Base-by-base conservation (phyloP, 2,797 vertebrate species). In the Gorsachius magnificus region DNA sequence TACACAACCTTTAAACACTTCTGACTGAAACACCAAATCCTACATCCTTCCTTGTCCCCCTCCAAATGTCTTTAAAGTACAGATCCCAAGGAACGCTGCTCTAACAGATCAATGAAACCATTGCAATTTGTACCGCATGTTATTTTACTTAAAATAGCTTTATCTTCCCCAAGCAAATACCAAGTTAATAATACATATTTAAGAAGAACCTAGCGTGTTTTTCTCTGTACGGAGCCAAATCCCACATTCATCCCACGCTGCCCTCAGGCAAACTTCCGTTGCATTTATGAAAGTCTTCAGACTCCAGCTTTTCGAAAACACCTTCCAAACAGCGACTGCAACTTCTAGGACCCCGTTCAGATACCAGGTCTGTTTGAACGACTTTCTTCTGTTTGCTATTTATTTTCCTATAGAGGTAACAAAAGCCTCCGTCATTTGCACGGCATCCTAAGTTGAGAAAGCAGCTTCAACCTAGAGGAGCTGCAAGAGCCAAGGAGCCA, bases 181-280 rank as follows among this genome's bases (percentile, higher is more conserved):
- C 43, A n/a, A 81, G 72, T 70, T 94, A 94, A 96, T 93, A 93
- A 91, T 93, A 93, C 66, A 72, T 51, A 88, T 35, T 79, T 83
- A 75, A 95, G 88, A 80, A 85, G 57, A 79, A 75, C 12, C 33
- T 8, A 45, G 43, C 1, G 1, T 50, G 58, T 68, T 86, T 89
- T 85, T 29, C 58, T 92, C 79, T 69, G 24, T 6, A 6, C 7
- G 25, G 66, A 94, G 81, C 48, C 65, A 91, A 95, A 94, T 76
- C 80, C 83, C 71, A 95, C 82, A 68, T 7, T 75, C 94, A 81
- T 58, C 93, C 93, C 90, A 90, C 51, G 3, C 85, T 76, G 43
- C 66, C 94, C 91, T 92, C 20, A 14, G 88, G 94, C 83, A 94
- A 76, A 70, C 48, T 77, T 66, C 72, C 26, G 1, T 74, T 68